Base-by-base conservation (phyloP, 2,888 invertebrate species). In the Idaea aversata region DNA sequence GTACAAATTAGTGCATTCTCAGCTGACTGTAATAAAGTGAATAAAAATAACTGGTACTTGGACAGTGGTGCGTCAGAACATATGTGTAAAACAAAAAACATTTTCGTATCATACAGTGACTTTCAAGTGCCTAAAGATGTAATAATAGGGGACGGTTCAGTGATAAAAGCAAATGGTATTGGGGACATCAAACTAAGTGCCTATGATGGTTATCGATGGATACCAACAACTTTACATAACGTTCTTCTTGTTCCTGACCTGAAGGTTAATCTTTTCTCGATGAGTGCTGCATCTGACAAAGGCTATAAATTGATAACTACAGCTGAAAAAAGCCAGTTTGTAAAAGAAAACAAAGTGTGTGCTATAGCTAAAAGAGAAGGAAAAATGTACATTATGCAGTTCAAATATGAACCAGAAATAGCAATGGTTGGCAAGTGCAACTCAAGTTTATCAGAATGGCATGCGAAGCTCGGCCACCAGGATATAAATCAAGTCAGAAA, bases 251-350 rank as follows among this genome's bases (percentile, higher is more conserved):
- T 47, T 15, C 36, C 74, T 0, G 70, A 72, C 59, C 60, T 75
- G 34, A 70, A 71, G 59, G 69, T 65, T 10, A 74, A 77, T 16
- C 36, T 77, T 3, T 75, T 77, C 5, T 73, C 77, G 3, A 71
- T 75, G 1, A 71, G 67, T 10, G 15, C 70, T 5, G 74, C 68
- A 0, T 16, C 73, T 10, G 70, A 71, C 6, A 70, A 61, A 64
- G 76, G 75, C 15, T 77, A 77, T 64, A 73, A 71, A 59, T 67
- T 75, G 10, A 4, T 74, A n/a, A 74, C 71, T 64, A 63, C 73
- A 67, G 57, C 71, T 0, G 72, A 34, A 5, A 35, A 10, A 6
- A 75, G 73, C 15, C 67, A 70, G 65, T 73, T 74, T 58, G 66
- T 59, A n/a, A 72, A 71, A 65, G 0, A 59, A 6, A 68, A 72